Evolutionary conservation across 2,113 vertebrate genomes (phyloP).

Genomic region (Plectropomus leopardus): DNA sequence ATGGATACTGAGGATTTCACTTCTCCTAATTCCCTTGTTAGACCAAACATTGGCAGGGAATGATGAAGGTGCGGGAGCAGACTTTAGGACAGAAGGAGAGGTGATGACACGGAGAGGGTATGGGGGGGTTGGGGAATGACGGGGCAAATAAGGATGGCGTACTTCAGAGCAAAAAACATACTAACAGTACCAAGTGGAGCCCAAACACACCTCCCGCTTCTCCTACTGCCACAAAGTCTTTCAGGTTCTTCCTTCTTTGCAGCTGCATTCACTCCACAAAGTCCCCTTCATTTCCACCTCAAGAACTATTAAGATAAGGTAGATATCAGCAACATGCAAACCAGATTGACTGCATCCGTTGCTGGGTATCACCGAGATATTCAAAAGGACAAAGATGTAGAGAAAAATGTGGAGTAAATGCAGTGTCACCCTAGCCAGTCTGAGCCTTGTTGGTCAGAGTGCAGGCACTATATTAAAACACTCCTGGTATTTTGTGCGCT

Average conservation of each 20-base stretch:
- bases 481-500: conserved; percentile 76
- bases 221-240: conserved; percentile 53
- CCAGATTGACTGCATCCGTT: conserved; percentile 14
- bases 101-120: conserved; percentile 12
- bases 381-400: conserved; percentile 25
- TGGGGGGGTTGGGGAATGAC: conserved; percentile 1
- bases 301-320: not conserved
- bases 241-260: conserved; percentile 42
- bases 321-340: conserved; percentile 33
- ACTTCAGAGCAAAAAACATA: conserved; percentile 42
- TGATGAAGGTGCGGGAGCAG: conserved; percentile 53
- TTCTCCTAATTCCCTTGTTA: conserved; percentile 43
- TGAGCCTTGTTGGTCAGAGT: conserved; percentile 68
- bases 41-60: conserved; percentile 57
- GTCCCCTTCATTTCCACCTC: conserved; percentile 18
- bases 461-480: conserved; percentile 78
- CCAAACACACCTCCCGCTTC: conserved; percentile 43
- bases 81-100: conserved; percentile 55
- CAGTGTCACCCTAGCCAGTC: conserved; percentile 63
- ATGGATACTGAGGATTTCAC: conserved; percentile 70
- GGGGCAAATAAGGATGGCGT: conserved; percentile 6
- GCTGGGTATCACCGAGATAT: conserved; percentile 30
- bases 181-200: conserved; percentile 59
- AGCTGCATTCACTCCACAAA: conserved; percentile 42
- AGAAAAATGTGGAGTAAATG: conserved; percentile 51